Percentiles rank a stretch among this genome's conserved stretches.
These are phyloP conservation scores for Osmoderma eremita DNA, from an alignment of 2,888 invertebrate species.

Conservation along the genomic window DNA sequence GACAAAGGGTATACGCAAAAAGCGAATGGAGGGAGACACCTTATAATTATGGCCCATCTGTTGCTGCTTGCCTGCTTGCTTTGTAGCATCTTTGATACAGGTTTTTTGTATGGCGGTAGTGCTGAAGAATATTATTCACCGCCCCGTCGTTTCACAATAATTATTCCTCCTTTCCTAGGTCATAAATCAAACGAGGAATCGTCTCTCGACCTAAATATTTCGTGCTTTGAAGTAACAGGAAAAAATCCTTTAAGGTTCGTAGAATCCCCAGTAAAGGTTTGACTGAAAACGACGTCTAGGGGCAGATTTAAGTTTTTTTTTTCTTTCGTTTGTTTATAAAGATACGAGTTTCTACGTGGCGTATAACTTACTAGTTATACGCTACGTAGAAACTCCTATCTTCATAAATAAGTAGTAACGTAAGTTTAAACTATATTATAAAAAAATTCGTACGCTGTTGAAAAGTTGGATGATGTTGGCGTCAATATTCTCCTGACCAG, in stretches of 20 bases:
- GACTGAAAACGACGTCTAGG: neutral
- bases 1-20: conserved; percentile 1
- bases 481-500: too few relatives aligned
- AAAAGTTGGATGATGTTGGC: too few relatives aligned
- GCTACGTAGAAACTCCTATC: too few relatives aligned
- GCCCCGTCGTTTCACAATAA: conserved; percentile 12
- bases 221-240: neutral
- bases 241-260: conserved; percentile 18
- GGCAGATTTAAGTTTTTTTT: neutral
- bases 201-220: conserved; percentile 27
- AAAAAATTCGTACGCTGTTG: too few relatives aligned
- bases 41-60: conserved; percentile 31
- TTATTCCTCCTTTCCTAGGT: conserved; percentile 20
- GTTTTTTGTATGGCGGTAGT: conserved; percentile 14
- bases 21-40: conserved; percentile 6
- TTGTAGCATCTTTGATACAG: conserved; percentile 9
- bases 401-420: too few relatives aligned
- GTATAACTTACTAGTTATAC: too few relatives aligned
- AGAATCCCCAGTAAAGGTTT: neutral
- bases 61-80: conserved; percentile 9
- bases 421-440: too few relatives aligned
- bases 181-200: conserved; percentile 28
- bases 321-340: too few relatives aligned
- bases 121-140: conserved; percentile 19
- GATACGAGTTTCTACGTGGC: too few relatives aligned